Base-by-base conservation (phyloP, 2,888 invertebrate genomes). In the Harpalus rufipes region DNA sequence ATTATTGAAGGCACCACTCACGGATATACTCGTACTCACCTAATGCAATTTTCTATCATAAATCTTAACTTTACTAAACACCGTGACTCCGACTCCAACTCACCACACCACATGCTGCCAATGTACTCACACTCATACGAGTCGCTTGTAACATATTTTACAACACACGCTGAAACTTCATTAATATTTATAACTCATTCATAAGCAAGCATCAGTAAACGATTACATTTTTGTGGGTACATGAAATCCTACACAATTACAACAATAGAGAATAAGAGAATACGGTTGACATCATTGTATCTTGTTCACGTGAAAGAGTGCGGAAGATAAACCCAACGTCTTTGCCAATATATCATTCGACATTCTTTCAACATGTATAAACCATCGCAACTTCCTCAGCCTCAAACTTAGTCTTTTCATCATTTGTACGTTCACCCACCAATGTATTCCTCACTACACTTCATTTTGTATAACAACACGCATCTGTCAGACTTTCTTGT, bases 401-500 rank as follows among this genome's bases (percentile, higher is more conserved):
- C 58, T 78, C 18, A 61, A 80, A 80, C 59, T 80, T 80, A 80
- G 63, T 80, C 41, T 61, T 80, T 80, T 80, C 80, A 80, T 80
- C 80, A 80, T 80, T 80, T 80, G 61, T 80, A 80, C 32, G 78
- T 32, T 32, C 32, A 32, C 10, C 14, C 78, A 78, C 78, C 78
- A 58, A 78, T 78, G 78, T 78, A 78, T 78, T 58, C 59, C 78
- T 78, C 59, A 78, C 58, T 58, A 78, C 59, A 78, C 32, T 78
- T 78, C 58, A 58, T 58, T 78, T 78, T 78, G 58, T 78, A 78
- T 58, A 78, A 78, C 78, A 78, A 58, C 78, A 78, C 78, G 78
- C 78, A 78, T 78, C 78, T 78, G 78, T 78, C 78, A 78, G 78
- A 78, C 78, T 78, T 78, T 78, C 78, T 78, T 78, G 78, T 78